Conservation (phyloP, 1,140 invertebrate genomes). For the Plectrocnemia conspersa region DNA sequence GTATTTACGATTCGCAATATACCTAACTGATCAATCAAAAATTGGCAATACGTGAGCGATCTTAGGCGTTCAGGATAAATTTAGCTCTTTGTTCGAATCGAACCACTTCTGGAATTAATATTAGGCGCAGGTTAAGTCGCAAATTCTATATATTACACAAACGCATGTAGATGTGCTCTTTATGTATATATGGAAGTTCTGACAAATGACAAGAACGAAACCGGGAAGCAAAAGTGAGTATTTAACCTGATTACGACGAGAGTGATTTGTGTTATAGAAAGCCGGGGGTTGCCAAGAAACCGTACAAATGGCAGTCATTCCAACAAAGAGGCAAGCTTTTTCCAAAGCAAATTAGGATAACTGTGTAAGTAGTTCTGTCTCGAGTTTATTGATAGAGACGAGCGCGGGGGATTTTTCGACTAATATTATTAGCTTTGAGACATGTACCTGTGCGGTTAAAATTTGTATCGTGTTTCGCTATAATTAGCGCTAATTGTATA, state of each 20-base stretch:
- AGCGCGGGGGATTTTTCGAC: conserved; percentile 19
- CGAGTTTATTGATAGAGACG: conserved; percentile 25
- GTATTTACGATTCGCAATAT: too few relatives aligned
- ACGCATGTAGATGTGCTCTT: background rate
- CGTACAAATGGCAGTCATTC: conserved; percentile 26
- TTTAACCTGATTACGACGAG: conserved; percentile 32
- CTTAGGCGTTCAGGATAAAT: too few relatives aligned
- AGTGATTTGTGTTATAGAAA: conserved; percentile 33
- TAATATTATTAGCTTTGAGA: conserved; percentile 14
- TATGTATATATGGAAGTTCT: conserved; percentile 8
- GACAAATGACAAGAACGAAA: conserved; percentile 22
- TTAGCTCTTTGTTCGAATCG: too few relatives aligned
- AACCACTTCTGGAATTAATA: conserved; percentile 25
- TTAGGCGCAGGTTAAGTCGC: conserved; percentile 10
- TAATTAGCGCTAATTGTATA: too few relatives aligned
- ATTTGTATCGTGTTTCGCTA: too few relatives aligned
- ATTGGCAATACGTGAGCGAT: too few relatives aligned
- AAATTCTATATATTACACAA: background rate
- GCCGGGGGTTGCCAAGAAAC: conserved; percentile 31
- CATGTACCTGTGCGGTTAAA: too few relatives aligned
- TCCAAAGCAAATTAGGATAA: conserved; percentile 33
- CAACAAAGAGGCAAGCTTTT: conserved; percentile 23
- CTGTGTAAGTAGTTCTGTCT: conserved; percentile 23
- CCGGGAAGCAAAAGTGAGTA: conserved; percentile 23
- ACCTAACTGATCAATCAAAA: too few relatives aligned